Evolutionary conservation across 2,888 invertebrate species (phyloP).

Genomic region (Leptothorax acervorum): DNA sequence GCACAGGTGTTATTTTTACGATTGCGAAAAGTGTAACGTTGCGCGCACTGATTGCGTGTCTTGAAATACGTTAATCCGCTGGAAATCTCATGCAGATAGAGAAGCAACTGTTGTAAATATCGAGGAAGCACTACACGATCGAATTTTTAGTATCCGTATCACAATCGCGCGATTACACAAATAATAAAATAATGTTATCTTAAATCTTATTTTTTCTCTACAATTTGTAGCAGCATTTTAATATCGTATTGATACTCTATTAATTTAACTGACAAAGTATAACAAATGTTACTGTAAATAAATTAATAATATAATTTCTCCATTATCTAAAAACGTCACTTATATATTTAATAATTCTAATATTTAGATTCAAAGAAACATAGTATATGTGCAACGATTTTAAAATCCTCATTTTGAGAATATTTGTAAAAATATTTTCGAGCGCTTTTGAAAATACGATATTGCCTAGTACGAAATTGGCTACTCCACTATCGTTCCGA

Average conservation of each 20-base stretch:
- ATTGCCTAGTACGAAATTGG: neutral
- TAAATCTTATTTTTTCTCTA: neutral
- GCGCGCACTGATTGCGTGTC: neutral
- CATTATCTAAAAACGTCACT: neutral
- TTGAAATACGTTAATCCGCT: neutral
- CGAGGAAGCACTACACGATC: neutral
- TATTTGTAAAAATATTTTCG: neutral
- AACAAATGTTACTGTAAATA: neutral
- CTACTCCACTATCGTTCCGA: constrained; percentile 18
- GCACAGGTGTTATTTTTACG: neutral
- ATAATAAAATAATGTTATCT: neutral
- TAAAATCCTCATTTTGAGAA: neutral
- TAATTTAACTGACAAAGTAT: neutral
- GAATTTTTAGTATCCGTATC: neutral
- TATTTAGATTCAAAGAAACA: neutral
- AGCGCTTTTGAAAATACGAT: neutral
- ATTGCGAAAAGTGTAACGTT: constrained; percentile 12
- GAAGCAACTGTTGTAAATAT: neutral
- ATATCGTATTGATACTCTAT: neutral
- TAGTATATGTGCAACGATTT: neutral
- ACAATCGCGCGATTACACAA: neutral
- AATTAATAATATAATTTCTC: neutral
- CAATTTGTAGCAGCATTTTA: neutral
- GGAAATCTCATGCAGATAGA: neutral
- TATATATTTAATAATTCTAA: neutral